These are phyloP conservation scores for Staurois parvus DNA, from an alignment of 2,797 vertebrate species.

Conservation along the genomic window DNA sequence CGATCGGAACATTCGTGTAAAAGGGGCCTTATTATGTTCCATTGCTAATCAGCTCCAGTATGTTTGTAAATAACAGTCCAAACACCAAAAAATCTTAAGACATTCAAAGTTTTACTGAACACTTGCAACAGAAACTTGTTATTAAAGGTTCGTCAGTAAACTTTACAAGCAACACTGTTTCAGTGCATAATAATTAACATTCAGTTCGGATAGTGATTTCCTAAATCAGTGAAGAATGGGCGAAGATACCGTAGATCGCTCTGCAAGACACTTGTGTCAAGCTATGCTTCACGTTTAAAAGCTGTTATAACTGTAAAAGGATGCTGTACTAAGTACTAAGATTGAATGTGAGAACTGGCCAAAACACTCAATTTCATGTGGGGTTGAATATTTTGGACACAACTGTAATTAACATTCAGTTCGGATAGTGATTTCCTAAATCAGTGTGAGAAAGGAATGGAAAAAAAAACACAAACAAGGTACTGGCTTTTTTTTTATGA, in stretches of 20 bases:
- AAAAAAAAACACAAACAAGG: not conserved
- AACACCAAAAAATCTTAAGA: not conserved
- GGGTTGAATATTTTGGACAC: too few relatives aligned
- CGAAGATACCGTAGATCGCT: too few relatives aligned
- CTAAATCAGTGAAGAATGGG: slow-evolving; percentile 21
- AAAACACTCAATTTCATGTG: too few relatives aligned
- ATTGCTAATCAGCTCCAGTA: not conserved
- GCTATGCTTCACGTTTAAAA: too few relatives aligned
- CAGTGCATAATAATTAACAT: slow-evolving; percentile 41
- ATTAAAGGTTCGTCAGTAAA: slow-evolving; percentile 17
- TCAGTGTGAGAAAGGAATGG: slow-evolving; percentile 1
- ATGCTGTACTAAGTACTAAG: too few relatives aligned
- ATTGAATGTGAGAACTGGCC: too few relatives aligned
- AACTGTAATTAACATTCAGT: too few relatives aligned
- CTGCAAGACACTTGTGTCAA: too few relatives aligned
- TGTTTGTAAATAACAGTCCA: not conserved
- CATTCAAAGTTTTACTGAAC: slow-evolving; percentile 36
- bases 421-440: slow-evolving; percentile 10
- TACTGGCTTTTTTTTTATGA: slow-evolving; percentile 9
- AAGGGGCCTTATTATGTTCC: too few relatives aligned
- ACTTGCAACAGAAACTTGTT: slow-evolving; percentile 9
- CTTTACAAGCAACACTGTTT: slow-evolving; percentile 30
- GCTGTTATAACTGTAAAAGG: too few relatives aligned
- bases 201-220: slow-evolving; percentile 11
- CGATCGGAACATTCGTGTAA: too few relatives aligned